A percentile compares a stretch with the other conserved stretches of the same genome.
Conservation (phyloP, 2,797 vertebrate species). For the Mus caroli region DNA sequence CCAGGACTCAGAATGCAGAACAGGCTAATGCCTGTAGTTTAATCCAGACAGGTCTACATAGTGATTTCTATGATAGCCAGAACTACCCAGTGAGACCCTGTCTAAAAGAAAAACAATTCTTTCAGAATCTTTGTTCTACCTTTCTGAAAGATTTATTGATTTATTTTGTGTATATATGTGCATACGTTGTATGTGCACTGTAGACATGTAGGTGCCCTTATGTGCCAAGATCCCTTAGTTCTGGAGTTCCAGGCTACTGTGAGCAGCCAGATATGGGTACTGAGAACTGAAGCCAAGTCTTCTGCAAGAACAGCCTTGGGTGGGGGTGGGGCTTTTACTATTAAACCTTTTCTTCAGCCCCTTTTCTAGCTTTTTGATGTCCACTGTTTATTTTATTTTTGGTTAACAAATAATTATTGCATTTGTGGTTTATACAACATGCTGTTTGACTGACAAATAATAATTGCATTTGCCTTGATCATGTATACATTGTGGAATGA, state of each 20-base stretch:
- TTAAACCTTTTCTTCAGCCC: background rate
- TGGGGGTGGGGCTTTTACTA: background rate
- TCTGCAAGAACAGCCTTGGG: background rate
- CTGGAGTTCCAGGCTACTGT: background rate
- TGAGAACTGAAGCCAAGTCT: background rate
- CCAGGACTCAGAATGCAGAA: too few relatives aligned
- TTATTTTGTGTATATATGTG: background rate
- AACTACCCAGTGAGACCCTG: background rate
- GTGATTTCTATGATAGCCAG: background rate
- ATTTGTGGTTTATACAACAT: background rate
- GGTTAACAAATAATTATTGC: background rate
- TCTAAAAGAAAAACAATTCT: background rate
- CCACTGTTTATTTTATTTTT: background rate
- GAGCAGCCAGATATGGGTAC: too few relatives aligned
- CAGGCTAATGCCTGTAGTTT: background rate
- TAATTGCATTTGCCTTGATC: background rate
- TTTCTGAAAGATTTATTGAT: background rate
- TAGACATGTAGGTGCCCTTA: background rate
- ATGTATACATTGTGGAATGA: background rate
- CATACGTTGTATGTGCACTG: too few relatives aligned
- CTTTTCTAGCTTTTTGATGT: background rate
- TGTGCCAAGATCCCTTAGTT: background rate
- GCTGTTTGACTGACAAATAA: background rate
- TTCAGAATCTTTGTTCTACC: background rate
- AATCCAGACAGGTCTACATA: background rate